These are phyloP conservation scores for Trichechus manatus DNA, from an alignment of 2,113 vertebrate species.

Conservation along the genomic window DNA sequence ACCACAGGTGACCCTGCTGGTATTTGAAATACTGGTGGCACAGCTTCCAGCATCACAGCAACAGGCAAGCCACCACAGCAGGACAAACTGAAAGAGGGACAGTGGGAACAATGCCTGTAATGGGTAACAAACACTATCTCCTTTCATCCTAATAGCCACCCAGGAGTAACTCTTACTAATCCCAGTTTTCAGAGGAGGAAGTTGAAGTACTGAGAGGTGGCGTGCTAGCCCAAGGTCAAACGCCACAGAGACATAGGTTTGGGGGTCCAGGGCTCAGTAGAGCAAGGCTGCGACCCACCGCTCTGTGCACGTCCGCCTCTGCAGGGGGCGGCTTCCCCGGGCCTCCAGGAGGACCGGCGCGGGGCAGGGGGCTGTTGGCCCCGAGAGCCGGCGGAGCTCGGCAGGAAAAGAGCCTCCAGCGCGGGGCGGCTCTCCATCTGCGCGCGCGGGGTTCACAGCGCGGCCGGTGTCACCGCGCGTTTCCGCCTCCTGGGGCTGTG, in stretches of 20 bases:
- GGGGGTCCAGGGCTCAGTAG: too few species aligned
- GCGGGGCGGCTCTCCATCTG: not conserved
- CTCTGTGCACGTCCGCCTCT: too few species aligned
- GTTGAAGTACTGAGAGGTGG: not conserved
- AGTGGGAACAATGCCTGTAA: not conserved
- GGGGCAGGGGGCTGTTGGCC: not conserved
- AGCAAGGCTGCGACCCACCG: not conserved
- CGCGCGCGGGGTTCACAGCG: not conserved
- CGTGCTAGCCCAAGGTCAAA: not conserved
- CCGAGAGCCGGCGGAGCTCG: not conserved
- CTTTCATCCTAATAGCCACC: not conserved
- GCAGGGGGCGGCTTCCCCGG: fast-evolving
- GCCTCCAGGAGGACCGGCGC: not conserved
- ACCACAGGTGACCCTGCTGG: not conserved
- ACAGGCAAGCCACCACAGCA: not conserved
- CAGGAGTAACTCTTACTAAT: not conserved
- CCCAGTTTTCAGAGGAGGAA: not conserved
- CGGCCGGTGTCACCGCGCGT: not conserved
- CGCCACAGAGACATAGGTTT: not conserved
- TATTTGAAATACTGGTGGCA: not conserved
- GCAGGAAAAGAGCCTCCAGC: slow-evolving; percentile 58
- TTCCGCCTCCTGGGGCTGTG: slow-evolving; percentile 68
- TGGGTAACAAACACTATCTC: fast-evolving
- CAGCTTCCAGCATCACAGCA: not conserved
- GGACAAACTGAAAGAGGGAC: not conserved